Conservation (phyloP, 2,113 vertebrate species). For the Oreamnos americanus region DNA sequence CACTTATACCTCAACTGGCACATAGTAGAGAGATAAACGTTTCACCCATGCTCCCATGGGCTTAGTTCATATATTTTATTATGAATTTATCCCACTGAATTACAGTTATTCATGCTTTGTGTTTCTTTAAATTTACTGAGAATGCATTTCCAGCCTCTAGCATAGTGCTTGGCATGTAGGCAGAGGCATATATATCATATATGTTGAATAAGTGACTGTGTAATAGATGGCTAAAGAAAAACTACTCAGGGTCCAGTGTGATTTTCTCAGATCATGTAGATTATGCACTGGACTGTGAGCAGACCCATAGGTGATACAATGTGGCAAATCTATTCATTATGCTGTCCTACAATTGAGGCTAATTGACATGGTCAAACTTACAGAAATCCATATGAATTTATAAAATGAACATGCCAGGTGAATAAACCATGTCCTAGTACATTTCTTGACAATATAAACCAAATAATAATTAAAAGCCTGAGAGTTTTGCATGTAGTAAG, state of each 20-base stretch:
- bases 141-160: background rate
- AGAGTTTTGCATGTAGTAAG: background rate
- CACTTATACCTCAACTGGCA: background rate
- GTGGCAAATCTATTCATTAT: background rate
- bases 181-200: background rate
- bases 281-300: too few species aligned
- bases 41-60: background rate
- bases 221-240: background rate
- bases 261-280: background rate
- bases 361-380: background rate
- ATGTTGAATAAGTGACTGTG: background rate
- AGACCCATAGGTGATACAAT: background rate
- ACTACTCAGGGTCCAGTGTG: background rate
- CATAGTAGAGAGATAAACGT: background rate
- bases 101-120: background rate
- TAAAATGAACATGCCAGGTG: background rate
- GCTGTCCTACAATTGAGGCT: background rate
- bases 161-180: background rate
- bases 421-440: background rate
- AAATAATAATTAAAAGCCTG: background rate
- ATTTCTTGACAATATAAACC: background rate
- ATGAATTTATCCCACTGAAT: background rate
- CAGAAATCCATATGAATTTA: background rate
- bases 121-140: background rate
- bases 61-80: background rate